Evolutionary conservation across 2,888 invertebrate genomes (phyloP), one percentile per base, ranked within the genome.

Genomic region (Idaea aversata): DNA sequence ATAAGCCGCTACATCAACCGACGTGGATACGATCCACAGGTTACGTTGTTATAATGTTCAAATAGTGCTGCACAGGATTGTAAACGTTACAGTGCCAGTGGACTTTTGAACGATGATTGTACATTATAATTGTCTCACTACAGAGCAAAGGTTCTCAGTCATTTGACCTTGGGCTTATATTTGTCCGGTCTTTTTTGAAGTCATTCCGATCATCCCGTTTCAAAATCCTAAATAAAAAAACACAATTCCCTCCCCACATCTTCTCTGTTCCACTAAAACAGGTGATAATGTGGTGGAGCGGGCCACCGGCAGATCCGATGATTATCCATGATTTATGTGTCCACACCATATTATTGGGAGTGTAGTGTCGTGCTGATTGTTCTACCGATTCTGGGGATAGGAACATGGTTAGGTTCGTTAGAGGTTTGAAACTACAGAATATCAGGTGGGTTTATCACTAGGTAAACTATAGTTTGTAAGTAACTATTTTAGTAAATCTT

Each of bases 271-370:
- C 61, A 61, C 72, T 68, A 62, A 72, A 71, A 74, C 81, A 88
- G 88, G 90, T 91, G 91, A 91, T 91, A 91, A 91, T 89, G 82
- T 83, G 86, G 77, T 81, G 83, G 87, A 84, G 81, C 81, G 76
- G 80, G 85, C 84, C 87, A 81, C 85, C 79, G 81, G 81, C 82
- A 81, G 81, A 77, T 64, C 62, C 75, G 73, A 67, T 72, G 73
- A 74, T 80, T 83, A 81, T 78, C 72, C 74, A 78, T 84, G 86
- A 88, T 86, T 84, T 83, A 84, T 81, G 76, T 66, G 71, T 71
- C 77, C 72, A 75, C 79, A 65, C 67, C 63, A 67, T 67, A 63
- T 69, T 68, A 66, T 69, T 74, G 77, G 77, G 75, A 79, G 47
- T 25, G 25, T 47, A 47, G 47, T 47, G 47, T 47, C 47, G 47